Evolutionary conservation across 2,797 vertebrate genomes (phyloP).

Genomic region (Sorex maritimensis): DNA sequence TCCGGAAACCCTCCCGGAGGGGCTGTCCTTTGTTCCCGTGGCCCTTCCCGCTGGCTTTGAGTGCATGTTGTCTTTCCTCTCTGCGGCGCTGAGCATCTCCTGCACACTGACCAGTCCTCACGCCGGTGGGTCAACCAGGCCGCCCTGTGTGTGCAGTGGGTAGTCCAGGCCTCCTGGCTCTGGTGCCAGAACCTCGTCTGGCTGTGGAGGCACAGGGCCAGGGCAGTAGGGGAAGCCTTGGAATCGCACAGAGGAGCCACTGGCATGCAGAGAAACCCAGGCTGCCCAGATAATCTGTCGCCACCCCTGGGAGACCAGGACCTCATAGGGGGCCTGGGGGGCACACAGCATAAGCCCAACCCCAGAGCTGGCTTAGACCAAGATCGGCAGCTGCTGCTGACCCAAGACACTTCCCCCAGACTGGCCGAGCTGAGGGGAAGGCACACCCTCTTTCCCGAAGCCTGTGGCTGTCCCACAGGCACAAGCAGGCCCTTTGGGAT

Average conservation of each 20-base stretch:
- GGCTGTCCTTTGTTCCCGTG: slow-evolving; percentile 81
- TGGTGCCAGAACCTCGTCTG: not conserved
- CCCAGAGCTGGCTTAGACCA: slow-evolving; percentile 31
- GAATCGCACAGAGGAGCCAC: not conserved
- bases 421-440: slow-evolving; percentile 17
- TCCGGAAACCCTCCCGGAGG: slow-evolving; percentile 66
- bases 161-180: slow-evolving; percentile 12
- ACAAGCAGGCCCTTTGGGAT: not conserved
- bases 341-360: not conserved
- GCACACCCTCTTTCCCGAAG: slow-evolving; percentile 15
- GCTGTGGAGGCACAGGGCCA: not conserved
- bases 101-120: slow-evolving; percentile 65
- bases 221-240: not conserved
- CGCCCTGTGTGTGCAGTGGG: not conserved
- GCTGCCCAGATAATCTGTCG: not conserved
- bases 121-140: not conserved
- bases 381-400: slow-evolving; percentile 30
- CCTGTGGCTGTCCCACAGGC: not conserved
- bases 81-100: slow-evolving; percentile 80
- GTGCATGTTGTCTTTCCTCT: slow-evolving; percentile 88
- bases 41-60: slow-evolving; percentile 84
- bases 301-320: not conserved
- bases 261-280: slow-evolving; percentile 34
- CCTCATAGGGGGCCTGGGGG: not conserved
- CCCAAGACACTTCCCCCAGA: not conserved